phyloP scores from a whole-genome alignment of 2,888 invertebrate species.

The Dromius quadrimaculatus region DNA sequence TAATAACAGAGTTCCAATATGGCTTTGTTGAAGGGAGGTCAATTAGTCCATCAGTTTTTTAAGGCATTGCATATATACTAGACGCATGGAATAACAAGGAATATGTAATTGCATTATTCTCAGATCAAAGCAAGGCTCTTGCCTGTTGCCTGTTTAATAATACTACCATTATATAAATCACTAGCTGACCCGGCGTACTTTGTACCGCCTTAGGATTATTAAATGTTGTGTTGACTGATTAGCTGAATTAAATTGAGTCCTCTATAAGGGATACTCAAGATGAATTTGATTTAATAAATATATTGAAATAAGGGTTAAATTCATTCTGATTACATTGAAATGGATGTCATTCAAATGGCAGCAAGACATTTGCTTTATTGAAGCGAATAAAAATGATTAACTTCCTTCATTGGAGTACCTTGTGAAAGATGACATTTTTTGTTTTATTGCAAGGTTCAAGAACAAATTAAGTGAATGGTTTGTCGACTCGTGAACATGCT shows the following conservation, averaged over 20 bases:
- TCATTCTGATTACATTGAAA: not conserved
- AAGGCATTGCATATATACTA: too few species aligned
- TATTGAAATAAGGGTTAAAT: not conserved
- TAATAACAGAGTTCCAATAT: too few species aligned
- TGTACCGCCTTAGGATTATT: not conserved
- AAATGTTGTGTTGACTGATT: not conserved
- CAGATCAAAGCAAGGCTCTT: too few species aligned
- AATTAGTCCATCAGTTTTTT: too few species aligned
- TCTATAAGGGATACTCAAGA: not conserved
- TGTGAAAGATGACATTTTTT: not conserved
- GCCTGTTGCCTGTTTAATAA: too few species aligned
- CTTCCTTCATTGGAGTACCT: not conserved
- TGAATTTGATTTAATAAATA: not conserved
- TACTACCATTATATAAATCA: too few species aligned
- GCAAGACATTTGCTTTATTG: too few species aligned
- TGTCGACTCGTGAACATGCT: conserved; percentile 58
- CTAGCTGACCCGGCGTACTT: not conserved
- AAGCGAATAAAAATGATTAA: not conserved
- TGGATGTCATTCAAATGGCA: not conserved
- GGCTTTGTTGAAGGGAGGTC: too few species aligned
- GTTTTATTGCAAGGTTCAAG: not conserved
- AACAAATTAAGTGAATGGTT: conserved; percentile 54
- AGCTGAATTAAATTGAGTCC: not conserved
- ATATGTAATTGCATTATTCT: too few species aligned
- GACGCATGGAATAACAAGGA: too few species aligned